Evolutionary conservation across 2,113 vertebrate genomes (phyloP).

Genomic region (Thalassarche chlororhynchos): DNA sequence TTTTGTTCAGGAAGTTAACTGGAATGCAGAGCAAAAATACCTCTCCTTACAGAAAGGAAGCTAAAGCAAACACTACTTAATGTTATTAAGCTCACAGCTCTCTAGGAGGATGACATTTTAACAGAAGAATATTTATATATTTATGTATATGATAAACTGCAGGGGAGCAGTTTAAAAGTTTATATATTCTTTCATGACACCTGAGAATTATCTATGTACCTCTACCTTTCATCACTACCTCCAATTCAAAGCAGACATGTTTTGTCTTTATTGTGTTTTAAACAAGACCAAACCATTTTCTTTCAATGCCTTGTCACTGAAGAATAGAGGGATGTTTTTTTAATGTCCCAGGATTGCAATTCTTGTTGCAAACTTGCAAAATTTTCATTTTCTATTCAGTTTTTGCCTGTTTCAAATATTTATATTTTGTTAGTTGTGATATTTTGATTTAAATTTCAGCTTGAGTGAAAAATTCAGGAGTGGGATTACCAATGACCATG

Average conservation of each 20-base stretch:
- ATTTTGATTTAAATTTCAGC: constrained; percentile 18
- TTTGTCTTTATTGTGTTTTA: background rate
- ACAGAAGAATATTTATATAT: background rate
- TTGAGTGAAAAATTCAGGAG: background rate
- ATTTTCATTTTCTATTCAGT: background rate
- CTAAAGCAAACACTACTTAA: background rate
- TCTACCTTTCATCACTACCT: background rate
- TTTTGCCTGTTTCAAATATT: background rate
- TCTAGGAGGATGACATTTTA: background rate
- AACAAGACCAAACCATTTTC: background rate
- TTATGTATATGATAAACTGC: background rate
- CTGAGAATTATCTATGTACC: background rate
- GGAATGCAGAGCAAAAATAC: background rate
- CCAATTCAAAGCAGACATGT: background rate
- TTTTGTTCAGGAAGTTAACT: background rate
- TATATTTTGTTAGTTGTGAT: background rate
- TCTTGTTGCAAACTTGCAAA: background rate
- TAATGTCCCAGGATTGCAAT: background rate
- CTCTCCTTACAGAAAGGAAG: background rate
- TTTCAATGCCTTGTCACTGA: background rate
- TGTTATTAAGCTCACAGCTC: background rate
- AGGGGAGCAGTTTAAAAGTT: background rate
- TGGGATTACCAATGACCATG: background rate
- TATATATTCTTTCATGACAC: background rate
- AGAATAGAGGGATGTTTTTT: background rate